These are phyloP conservation scores for Harpagifer antarcticus DNA, from an alignment of 2,797 vertebrate genomes.

Conservation along the genomic window DNA sequence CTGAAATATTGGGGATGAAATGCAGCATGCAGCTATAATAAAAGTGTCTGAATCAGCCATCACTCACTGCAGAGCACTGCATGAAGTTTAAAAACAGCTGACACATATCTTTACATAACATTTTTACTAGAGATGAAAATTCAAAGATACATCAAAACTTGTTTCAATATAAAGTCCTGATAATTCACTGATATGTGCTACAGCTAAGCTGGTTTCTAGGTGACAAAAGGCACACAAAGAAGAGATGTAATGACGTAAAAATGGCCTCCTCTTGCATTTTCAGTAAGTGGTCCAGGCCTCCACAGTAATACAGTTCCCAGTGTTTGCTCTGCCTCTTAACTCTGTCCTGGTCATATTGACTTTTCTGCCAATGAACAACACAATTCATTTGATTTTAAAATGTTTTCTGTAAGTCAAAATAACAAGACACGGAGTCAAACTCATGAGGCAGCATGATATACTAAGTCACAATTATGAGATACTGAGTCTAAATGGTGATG, in stretches of 20 bases:
- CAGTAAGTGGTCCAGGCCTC: neutral
- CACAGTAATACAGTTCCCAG: neutral
- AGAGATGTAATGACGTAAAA: slow-evolving; percentile 35
- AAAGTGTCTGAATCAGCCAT: neutral
- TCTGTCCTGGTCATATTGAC: neutral
- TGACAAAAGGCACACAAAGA: slow-evolving; percentile 42
- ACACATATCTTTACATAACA: slow-evolving; percentile 13
- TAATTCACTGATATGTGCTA: slow-evolving; percentile 14
- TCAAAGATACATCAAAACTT: slow-evolving; percentile 15
- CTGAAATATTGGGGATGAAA: slow-evolving; percentile 20
- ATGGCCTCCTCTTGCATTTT: slow-evolving; percentile 15
- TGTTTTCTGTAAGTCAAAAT: neutral
- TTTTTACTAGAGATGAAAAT: slow-evolving; percentile 21
- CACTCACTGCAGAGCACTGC: neutral
- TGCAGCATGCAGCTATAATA: neutral
- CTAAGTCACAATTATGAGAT: neutral
- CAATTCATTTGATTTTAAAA: neutral
- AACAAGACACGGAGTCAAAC: too few species aligned
- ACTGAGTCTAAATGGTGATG: neutral
- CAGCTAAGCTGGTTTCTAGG: slow-evolving; percentile 21
- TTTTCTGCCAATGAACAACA: neutral
- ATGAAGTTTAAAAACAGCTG: neutral
- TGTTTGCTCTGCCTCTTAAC: slow-evolving; percentile 26
- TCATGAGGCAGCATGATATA: neutral
- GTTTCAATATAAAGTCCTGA: neutral